A percentile compares a stretch with the other conserved stretches of the same genome.
These are phyloP conservation scores for Tamias sibiricus DNA, from an alignment of 2,113 vertebrate genomes.

Conservation along the genomic window DNA sequence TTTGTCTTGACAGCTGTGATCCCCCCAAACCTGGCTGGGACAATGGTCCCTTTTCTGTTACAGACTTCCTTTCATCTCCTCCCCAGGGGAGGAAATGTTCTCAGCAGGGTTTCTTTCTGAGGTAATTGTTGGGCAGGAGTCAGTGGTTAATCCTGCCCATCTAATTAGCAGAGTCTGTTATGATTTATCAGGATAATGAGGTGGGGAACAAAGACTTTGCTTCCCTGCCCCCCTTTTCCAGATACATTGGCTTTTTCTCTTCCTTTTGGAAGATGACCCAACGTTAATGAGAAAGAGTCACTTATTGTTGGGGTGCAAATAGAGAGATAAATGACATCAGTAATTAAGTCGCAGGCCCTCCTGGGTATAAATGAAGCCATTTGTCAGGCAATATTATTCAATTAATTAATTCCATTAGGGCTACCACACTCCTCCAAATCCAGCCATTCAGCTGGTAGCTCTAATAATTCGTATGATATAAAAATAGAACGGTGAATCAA, in stretches of 20 bases:
- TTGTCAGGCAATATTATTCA: constrained; percentile 68
- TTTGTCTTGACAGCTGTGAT: constrained; percentile 71
- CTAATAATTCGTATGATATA: neutral
- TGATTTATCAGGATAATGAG: constrained; percentile 68
- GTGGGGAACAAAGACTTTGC: constrained; percentile 35
- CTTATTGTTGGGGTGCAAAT: constrained; percentile 62
- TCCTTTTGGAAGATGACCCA: constrained; percentile 67
- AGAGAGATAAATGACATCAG: constrained; percentile 72
- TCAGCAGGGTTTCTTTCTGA: constrained; percentile 63
- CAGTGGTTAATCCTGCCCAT: constrained; percentile 67
- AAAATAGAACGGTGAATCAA: constrained; percentile 13
- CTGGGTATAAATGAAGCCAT: constrained; percentile 56
- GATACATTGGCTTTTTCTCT: constrained; percentile 44
- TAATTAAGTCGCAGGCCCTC: constrained; percentile 62
- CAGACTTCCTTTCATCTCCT: constrained; percentile 76
- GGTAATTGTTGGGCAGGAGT: constrained; percentile 78
- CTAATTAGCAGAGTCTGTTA: constrained; percentile 80
- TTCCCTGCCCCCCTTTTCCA: neutral
- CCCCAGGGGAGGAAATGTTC: constrained; percentile 77
- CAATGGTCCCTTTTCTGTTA: neutral
- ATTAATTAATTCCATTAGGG: constrained; percentile 71
- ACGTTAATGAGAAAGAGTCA: constrained; percentile 65
- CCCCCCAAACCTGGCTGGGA: constrained; percentile 7
- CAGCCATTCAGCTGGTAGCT: constrained; percentile 32
- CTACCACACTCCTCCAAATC: neutral